A percentile compares a stretch with the other conserved stretches of the same genome.
Evolutionary conservation across 1,140 invertebrate genomes (phyloP).

Genomic region (Drosophila murphyi): DNA sequence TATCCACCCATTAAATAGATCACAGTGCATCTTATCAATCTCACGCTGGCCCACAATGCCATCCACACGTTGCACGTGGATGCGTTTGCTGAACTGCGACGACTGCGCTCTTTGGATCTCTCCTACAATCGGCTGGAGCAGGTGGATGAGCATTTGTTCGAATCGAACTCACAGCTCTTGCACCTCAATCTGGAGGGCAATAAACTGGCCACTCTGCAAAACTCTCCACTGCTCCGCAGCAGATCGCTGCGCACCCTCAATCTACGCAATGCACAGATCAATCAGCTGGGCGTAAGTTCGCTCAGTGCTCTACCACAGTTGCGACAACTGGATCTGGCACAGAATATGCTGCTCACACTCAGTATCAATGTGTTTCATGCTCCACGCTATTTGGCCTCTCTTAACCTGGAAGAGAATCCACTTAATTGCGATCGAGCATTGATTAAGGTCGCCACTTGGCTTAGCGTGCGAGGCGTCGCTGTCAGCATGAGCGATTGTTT

Average conservation of each 20-base stretch:
- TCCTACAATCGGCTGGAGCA: slow-evolving; percentile 80
- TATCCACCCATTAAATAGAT: slow-evolving; percentile 38
- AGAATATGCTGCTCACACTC: slow-evolving; percentile 74
- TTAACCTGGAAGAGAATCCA: slow-evolving; percentile 74
- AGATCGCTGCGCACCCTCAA: slow-evolving; percentile 62
- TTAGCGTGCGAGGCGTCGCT: slow-evolving; percentile 57
- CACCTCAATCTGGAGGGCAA: slow-evolving; percentile 75
- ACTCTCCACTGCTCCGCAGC: slow-evolving; percentile 58
- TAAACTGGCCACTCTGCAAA: slow-evolving; percentile 62
- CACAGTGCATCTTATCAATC: slow-evolving; percentile 60
- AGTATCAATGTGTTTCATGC: slow-evolving; percentile 56
- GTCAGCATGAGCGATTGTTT: slow-evolving; percentile 60
- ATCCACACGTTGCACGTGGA: slow-evolving; percentile 71
- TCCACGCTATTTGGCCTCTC: slow-evolving; percentile 46
- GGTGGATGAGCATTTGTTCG: slow-evolving; percentile 73
- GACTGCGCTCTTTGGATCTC: slow-evolving; percentile 66
- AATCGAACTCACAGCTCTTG: slow-evolving; percentile 57
- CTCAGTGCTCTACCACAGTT: slow-evolving; percentile 66
- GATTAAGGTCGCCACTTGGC: slow-evolving; percentile 46
- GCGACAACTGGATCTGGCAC: slow-evolving; percentile 65
- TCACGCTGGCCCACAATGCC: slow-evolving; percentile 73
- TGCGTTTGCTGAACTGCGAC: slow-evolving; percentile 61
- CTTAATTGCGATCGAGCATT: slow-evolving; percentile 71
- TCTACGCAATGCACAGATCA: slow-evolving; percentile 74
- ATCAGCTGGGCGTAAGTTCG: slow-evolving; percentile 49